Base-by-base conservation (phyloP, 2,888 invertebrate species). In the Coenonympha glycerion region DNA sequence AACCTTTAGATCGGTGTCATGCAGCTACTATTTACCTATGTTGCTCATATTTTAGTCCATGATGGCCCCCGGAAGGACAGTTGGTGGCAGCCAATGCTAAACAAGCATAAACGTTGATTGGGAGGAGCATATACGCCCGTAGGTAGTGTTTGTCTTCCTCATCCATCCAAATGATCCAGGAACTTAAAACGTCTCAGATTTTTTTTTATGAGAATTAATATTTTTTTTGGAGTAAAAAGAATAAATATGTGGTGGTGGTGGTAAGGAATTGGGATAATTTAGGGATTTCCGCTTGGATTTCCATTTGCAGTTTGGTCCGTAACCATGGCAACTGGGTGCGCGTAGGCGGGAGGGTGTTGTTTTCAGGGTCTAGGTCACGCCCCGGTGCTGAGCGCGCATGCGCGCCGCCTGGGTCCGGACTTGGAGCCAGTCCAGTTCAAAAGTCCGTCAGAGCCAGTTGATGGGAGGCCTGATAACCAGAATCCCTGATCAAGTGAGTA, bases 281-380 rank as follows among this genome's bases (percentile, higher is more conserved):
- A 30, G 11, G 4, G 47, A 11, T 47, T 51, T 55, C 47, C 6
- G 42, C 2, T 33, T 49, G 28, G 36, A 53, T 62, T 71, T 73
- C 66, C 40, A 16, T 55, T 58, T 65, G 64, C 59, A 74, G 67
- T 69, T 59, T 53, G 54, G 54, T 44, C 41, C 50, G 83, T 84
- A 66, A 60, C 81, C 69, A 84, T 83, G 71, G 77, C 21, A 66
- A 85, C 79, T 50, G 49, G 66, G 64, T 67, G 55, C 63, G 79
- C 69, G 82, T 83, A 74, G 86, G 87, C 73, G 72, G 75, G 71
- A 73, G 79, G 84, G 80, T 79, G 82, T 63, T 59, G 63, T 70
- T 79, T 82, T 84, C 87, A 88, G 82, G 88, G 88, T 88, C 88
- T 88, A 87, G 88, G 88, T 88, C 82, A 88, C 88, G 88, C 88